Percentiles rank a stretch among this genome's conserved stretches.
These are phyloP conservation scores for Amphiprion ocellaris DNA, from an alignment of 2,113 vertebrate species.

Conservation along the genomic window DNA sequence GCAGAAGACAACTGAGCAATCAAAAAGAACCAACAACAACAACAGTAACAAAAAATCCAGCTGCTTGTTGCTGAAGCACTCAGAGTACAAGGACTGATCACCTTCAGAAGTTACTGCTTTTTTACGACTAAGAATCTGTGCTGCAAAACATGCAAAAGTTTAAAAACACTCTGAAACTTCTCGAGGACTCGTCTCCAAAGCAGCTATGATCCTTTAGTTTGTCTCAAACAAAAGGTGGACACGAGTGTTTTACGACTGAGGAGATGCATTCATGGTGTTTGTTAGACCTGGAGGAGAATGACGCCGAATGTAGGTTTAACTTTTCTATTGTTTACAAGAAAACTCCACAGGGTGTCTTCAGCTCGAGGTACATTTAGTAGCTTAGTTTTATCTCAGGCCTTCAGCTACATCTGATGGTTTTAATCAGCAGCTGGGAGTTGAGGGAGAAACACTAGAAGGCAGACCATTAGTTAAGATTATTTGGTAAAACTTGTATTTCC, in stretches of 20 bases:
- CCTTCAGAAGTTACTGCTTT: no score
- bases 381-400: slow-evolving; percentile 5
- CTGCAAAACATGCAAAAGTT: not conserved
- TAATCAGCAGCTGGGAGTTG: not conserved
- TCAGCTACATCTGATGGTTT: not conserved
- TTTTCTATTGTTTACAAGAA: no score
- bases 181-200: not conserved
- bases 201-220: not conserved
- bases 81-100: no score
- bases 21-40: no score
- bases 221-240: not conserved
- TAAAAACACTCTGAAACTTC: not conserved
- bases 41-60: no score
- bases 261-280: not conserved
- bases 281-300: slow-evolving; percentile 10
- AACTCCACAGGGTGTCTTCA: slow-evolving; percentile 11
- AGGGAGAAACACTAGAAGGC: not conserved
- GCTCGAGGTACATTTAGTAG: not conserved
- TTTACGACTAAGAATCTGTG: not conserved
- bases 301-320: not conserved
- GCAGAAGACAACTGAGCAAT: no score
- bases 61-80: no score
- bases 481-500: not conserved
- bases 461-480: not conserved
- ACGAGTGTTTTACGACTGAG: not conserved